Conservation (phyloP, 2,888 invertebrate genomes). For the Aphidius colemani region DNA sequence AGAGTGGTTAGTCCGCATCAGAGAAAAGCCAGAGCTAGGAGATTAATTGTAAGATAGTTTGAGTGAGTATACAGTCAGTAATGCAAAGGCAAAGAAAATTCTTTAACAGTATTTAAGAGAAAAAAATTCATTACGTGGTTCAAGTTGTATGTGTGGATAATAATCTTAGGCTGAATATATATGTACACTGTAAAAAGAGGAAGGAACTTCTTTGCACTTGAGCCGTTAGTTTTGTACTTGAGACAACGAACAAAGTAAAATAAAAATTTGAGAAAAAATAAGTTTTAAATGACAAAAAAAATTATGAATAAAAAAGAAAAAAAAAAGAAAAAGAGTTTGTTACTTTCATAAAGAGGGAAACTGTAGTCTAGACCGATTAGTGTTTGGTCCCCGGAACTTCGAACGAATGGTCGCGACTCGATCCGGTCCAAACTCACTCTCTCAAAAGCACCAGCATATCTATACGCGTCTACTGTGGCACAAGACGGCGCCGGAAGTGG, state of each 20-base stretch:
- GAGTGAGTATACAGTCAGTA: conserved; percentile 15
- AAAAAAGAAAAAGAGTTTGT: conserved; percentile 19
- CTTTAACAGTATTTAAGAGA: neutral
- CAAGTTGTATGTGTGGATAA: neutral
- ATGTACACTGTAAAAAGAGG: neutral
- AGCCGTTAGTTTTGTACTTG: conserved; percentile 17
- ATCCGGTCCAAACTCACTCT: conserved; percentile 10
- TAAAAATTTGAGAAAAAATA: neutral
- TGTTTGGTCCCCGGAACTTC: conserved; percentile 49
- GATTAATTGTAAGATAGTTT: conserved; percentile 28
- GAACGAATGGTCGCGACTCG: conserved; percentile 31
- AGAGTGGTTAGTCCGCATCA: conserved; percentile 17
- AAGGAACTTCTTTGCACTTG: conserved; percentile 28
- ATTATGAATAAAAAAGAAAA: conserved; percentile 16
- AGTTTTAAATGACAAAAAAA: conserved; percentile 5
- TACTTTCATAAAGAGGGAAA: conserved; percentile 26
- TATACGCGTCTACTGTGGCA: conserved; percentile 22
- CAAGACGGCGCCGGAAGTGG: conserved; percentile 36
- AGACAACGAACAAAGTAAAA: conserved; percentile 17
- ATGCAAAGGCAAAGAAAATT: neutral
- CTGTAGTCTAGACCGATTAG: conserved; percentile 54
- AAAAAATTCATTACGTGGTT: conserved; percentile 14
- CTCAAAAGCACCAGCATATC: conserved; percentile 17
- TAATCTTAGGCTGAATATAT: no score
- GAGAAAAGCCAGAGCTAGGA: conserved; percentile 23